Conservation (phyloP, 2,888 invertebrate species). For the Nasonia oneida region DNA sequence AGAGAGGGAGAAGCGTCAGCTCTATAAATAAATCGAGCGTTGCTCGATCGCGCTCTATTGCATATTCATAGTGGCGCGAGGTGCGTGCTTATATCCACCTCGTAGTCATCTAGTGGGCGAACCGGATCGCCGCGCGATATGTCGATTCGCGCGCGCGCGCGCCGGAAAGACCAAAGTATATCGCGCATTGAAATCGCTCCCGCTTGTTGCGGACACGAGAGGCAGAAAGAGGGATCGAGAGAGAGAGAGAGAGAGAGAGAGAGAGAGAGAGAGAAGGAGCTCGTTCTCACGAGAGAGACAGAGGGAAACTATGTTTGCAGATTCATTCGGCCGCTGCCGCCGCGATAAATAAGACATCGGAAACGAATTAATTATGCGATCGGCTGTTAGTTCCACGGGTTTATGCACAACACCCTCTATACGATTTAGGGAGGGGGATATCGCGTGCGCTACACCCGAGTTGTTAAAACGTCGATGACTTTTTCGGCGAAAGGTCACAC, state of each 20-base stretch:
- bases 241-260: background rate
- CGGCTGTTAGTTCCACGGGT: background rate
- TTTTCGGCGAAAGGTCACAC: background rate
- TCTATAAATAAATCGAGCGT: slow-evolving; percentile 77
- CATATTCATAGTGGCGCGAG: slow-evolving; percentile 76
- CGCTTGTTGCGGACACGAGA: slow-evolving; percentile 52
- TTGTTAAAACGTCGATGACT: background rate
- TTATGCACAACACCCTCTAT: slow-evolving; percentile 3
- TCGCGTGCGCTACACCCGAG: background rate
- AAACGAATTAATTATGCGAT: slow-evolving; percentile 5
- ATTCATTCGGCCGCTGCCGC: background rate
- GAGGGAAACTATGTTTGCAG: slow-evolving; percentile 1
- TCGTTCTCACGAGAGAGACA: background rate
- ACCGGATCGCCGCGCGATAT: slow-evolving; percentile 76
- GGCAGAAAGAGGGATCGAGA: background rate
- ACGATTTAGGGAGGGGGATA: background rate
- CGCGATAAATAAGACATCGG: slow-evolving; percentile 13
- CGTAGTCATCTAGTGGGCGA: slow-evolving; percentile 73
- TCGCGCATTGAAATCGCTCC: slow-evolving; percentile 71
- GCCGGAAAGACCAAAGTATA: slow-evolving; percentile 69
- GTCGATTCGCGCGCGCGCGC: slow-evolving; percentile 72
- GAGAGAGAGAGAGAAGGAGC: background rate
- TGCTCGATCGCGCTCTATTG: slow-evolving; percentile 70
- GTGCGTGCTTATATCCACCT: slow-evolving; percentile 61
- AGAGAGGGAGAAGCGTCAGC: slow-evolving; percentile 73